Evolutionary conservation across 2,797 vertebrate genomes (phyloP).

Genomic region (Gymnopithys bicolor): DNA sequence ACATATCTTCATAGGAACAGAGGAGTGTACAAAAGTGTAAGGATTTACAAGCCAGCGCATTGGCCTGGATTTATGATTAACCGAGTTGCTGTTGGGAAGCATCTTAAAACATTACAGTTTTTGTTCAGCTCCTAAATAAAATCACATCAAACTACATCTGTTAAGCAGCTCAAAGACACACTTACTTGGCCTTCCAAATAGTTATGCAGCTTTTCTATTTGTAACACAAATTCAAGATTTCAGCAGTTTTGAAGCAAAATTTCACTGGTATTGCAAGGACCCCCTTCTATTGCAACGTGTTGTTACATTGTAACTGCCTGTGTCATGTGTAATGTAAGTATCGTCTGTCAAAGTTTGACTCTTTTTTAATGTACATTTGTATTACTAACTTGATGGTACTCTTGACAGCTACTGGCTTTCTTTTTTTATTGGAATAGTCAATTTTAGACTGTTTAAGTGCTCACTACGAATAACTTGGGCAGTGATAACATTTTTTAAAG

Average conservation of each 20-base stretch:
- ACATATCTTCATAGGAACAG: neutral
- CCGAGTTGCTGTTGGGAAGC: neutral
- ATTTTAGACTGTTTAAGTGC: neutral
- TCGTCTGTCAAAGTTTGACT: neutral
- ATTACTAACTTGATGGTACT: neutral
- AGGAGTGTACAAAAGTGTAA: neutral
- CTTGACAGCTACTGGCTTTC: neutral
- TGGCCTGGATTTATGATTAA: neutral
- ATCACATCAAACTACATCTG: neutral
- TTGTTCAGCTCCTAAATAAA: neutral
- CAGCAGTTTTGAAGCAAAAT: neutral
- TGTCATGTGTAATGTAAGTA: neutral
- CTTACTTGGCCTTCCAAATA: neutral
- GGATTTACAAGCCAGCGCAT: neutral
- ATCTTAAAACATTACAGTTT: neutral
- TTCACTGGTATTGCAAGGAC: neutral
- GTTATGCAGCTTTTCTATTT: neutral
- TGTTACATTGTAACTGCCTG: neutral
- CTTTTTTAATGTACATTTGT: neutral
- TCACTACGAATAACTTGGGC: neutral
- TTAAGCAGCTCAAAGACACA: neutral
- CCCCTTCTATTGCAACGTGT: neutral
- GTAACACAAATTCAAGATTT: neutral
- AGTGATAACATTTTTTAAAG: neutral
- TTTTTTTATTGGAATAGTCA: neutral